A percentile compares a stretch with the other conserved stretches of the same genome.
Conservation (phyloP, 2,797 vertebrate genomes). For the Thripadectes ignobilis region DNA sequence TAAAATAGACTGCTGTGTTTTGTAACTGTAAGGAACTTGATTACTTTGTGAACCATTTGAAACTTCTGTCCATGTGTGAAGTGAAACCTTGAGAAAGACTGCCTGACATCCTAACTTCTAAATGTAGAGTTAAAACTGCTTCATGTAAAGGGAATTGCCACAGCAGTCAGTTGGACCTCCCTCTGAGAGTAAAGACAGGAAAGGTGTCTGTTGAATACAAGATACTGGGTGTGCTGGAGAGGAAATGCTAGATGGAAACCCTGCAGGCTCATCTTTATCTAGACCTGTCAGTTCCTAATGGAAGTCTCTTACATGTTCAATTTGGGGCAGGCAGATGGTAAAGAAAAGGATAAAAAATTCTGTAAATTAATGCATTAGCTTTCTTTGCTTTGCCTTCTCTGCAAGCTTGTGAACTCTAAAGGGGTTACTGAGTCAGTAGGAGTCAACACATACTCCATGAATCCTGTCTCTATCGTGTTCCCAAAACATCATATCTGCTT, state of each 20-base stretch:
- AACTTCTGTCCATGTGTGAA: not conserved
- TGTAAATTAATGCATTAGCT: not conserved
- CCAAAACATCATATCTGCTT: not conserved
- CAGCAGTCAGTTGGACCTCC: not conserved
- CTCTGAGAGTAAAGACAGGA: not conserved
- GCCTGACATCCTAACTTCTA: not conserved
- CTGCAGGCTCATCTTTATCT: not conserved
- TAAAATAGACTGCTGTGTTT: not conserved
- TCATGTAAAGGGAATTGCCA: not conserved
- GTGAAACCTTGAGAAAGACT: not conserved
- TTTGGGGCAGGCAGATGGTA: not conserved
- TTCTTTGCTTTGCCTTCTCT: not conserved
- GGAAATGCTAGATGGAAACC: not conserved
- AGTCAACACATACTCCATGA: not conserved
- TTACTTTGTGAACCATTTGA: not conserved
- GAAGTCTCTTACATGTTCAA: not conserved
- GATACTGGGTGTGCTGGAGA: not conserved
- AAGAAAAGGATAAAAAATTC: not conserved
- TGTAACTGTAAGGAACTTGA: not conserved
- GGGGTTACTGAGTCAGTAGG: not conserved
- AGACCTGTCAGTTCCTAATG: not conserved
- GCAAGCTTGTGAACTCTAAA: not conserved
- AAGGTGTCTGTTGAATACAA: not conserved
- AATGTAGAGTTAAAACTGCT: not conserved
- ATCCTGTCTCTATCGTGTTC: accelerated